Evolutionary conservation across 1,140 invertebrate species (phyloP).

Genomic region (Aphis gossypii): DNA sequence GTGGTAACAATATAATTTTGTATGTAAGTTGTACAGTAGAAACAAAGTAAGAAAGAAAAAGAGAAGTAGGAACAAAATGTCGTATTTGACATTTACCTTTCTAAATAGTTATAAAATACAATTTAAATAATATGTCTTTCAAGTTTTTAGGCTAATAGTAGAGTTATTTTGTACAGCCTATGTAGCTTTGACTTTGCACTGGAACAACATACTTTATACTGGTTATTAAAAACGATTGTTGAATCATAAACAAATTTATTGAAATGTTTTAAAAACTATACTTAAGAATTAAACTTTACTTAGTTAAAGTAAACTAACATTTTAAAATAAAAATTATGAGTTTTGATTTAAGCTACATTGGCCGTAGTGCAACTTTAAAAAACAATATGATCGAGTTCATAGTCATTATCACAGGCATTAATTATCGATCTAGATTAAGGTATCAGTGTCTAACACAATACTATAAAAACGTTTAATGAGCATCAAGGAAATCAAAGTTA

Average conservation of each 20-base stretch:
- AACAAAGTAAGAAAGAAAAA: conserved; percentile 21
- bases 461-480: conserved; percentile 42
- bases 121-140: conserved; percentile 25
- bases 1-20: background rate
- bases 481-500: conserved; percentile 52
- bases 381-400: background rate
- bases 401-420: conserved; percentile 36
- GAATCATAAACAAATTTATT: background rate
- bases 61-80: conserved; percentile 53
- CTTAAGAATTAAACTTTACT: background rate
- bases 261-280: background rate
- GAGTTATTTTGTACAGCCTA: background rate
- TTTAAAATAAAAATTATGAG: background rate
- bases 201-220: background rate
- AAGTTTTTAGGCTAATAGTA: background rate
- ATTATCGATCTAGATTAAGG: background rate
- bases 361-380: background rate
- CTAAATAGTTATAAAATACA: conserved; percentile 35
- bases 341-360: conserved; percentile 14
- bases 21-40: background rate
- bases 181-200: background rate
- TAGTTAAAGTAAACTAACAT: background rate
- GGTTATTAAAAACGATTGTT: background rate
- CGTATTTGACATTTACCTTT: conserved; percentile 48
- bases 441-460: background rate